These are phyloP conservation scores for Dyspetes luteomarginatus DNA, from an alignment of 2,888 invertebrate species.

Conservation along the genomic window DNA sequence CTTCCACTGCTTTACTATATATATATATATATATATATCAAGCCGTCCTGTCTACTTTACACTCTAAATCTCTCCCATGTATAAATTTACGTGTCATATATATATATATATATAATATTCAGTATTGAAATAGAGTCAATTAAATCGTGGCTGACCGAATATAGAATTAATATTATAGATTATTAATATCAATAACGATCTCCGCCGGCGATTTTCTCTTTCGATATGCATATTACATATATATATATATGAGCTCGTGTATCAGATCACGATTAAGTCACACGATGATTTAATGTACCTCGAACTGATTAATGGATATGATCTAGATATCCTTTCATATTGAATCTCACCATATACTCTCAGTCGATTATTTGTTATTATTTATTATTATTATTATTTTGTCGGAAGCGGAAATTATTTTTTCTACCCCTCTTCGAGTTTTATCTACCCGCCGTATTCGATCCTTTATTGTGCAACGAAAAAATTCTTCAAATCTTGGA, in stretches of 20 bases:
- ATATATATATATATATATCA: constrained; percentile 32
- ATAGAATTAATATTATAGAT: constrained; percentile 42
- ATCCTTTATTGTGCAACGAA: not conserved
- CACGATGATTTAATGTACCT: constrained; percentile 35
- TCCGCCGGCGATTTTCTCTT: constrained; percentile 18
- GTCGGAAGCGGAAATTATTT: constrained; percentile 45
- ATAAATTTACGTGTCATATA: not conserved
- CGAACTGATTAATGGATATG: constrained; percentile 21
- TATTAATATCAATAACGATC: constrained; percentile 49
- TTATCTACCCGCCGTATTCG: not conserved
- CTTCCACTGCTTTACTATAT: not conserved
- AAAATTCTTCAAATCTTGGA: too few relatives aligned
- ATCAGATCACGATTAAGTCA: constrained; percentile 42
- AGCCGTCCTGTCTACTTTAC: constrained; percentile 28
- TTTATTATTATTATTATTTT: not conserved
- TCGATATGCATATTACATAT: not conserved
- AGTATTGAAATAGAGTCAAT: constrained; percentile 16
- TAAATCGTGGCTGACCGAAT: constrained; percentile 20
- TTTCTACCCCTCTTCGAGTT: not conserved
- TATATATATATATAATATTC: not conserved
- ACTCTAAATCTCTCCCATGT: constrained; percentile 23
- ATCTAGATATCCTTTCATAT: constrained; percentile 36
- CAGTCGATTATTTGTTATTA: not conserved
- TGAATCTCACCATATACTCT: not conserved
- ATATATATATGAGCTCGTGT: not conserved